Evolutionary conservation across 2,113 vertebrate species (phyloP).

Genomic region (human): GRCh38 chr7:24494001-24494500

Average conservation of each 20-base stretch:
- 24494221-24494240: neutral
- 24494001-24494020: neutral
- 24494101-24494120: neutral
- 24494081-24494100: neutral
- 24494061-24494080: conserved; percentile 21
- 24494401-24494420: neutral
- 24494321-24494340: neutral
- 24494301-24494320: neutral
- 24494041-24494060: neutral
- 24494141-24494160: neutral
- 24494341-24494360: neutral
- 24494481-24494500: neutral
- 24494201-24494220: neutral
- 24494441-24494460: neutral
- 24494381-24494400: neutral
- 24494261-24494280: neutral
- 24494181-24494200: neutral
- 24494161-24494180: neutral
- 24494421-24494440: neutral
- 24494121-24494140: neutral
- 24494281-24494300: too few relatives aligned
- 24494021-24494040: neutral
- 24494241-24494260: neutral
- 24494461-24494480: neutral
- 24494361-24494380: neutral